These are phyloP conservation scores for Echeneis naucrates DNA, from an alignment of 2,797 vertebrate genomes.

Conservation along the genomic window DNA sequence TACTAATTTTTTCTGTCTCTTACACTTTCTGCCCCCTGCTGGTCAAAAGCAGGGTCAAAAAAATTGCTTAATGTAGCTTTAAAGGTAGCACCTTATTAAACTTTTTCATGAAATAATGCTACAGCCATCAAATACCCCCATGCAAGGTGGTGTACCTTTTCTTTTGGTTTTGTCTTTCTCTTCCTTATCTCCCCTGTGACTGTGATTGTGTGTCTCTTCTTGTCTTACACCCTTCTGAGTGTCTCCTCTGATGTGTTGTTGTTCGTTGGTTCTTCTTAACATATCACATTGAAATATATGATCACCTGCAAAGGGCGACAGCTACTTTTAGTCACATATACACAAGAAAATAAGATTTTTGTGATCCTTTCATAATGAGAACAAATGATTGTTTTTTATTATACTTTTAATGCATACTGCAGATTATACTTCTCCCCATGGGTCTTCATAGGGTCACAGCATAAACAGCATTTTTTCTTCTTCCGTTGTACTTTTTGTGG, in stretches of 20 bases:
- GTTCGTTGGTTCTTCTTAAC: conserved; percentile 71
- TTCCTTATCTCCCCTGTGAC: conserved; percentile 39
- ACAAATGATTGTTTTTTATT: not conserved
- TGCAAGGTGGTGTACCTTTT: conserved; percentile 26
- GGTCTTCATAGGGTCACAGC: conserved; percentile 31
- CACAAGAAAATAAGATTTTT: conserved; percentile 25
- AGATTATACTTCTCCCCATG: conserved; percentile 18
- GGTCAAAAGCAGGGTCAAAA: too few relatives aligned
- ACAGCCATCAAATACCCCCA: conserved; percentile 7
- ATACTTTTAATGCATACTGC: conserved; percentile 2
- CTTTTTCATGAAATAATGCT: conserved; percentile 12
- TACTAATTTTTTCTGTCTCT: not conserved
- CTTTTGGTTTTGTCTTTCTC: conserved; percentile 31
- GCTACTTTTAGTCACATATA: conserved; percentile 13
- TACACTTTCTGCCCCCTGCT: conserved; percentile 24
- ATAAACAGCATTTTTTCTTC: conserved; percentile 39
- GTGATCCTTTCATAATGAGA: conserved; percentile 51
- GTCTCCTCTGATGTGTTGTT: conserved; percentile 85
- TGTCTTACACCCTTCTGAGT: conserved; percentile 77
- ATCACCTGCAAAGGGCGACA: conserved; percentile 25
- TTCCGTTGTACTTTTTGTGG: conserved; percentile 57
- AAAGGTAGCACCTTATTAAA: conserved; percentile 17
- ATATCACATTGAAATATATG: conserved; percentile 40
- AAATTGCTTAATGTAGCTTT: conserved; percentile 52
- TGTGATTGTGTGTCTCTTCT: conserved; percentile 71